Evolutionary conservation across 2,888 invertebrate species (phyloP).

Genomic region (Lasius platythorax): DNA sequence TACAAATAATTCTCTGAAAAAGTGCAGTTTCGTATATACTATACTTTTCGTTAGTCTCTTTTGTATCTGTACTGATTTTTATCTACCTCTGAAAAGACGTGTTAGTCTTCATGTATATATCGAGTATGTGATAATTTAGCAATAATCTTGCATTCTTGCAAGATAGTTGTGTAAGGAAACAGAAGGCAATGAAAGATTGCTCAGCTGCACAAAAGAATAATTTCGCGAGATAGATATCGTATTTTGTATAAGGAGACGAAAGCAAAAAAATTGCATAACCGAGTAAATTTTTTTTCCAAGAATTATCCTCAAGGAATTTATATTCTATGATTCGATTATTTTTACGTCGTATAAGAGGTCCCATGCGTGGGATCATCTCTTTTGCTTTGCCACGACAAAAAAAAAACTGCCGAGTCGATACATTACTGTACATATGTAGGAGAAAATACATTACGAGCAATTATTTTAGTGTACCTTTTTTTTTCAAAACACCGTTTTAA

Average conservation of each 20-base stretch:
- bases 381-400: neutral
- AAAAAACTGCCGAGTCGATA: neutral
- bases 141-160: neutral
- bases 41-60: conserved; percentile 21
- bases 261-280: neutral
- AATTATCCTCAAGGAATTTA: neutral
- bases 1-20: conserved; percentile 16
- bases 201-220: conserved; percentile 19
- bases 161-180: conserved; percentile 7
- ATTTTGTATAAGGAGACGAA: neutral
- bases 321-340: neutral
- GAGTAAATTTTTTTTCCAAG: neutral
- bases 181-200: conserved; percentile 9
- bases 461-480: neutral
- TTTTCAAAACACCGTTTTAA: neutral
- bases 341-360: neutral
- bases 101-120: neutral
- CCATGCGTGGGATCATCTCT: neutral
- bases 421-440: neutral
- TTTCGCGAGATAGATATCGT: neutral
- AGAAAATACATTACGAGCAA: neutral
- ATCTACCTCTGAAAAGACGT: neutral
- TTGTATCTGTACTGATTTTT: neutral
- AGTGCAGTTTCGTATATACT: neutral
- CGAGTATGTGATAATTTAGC: conserved; percentile 11